phyloP scores from a whole-genome alignment of 2,113 vertebrate genomes.

The Thymallus thymallus region DNA sequence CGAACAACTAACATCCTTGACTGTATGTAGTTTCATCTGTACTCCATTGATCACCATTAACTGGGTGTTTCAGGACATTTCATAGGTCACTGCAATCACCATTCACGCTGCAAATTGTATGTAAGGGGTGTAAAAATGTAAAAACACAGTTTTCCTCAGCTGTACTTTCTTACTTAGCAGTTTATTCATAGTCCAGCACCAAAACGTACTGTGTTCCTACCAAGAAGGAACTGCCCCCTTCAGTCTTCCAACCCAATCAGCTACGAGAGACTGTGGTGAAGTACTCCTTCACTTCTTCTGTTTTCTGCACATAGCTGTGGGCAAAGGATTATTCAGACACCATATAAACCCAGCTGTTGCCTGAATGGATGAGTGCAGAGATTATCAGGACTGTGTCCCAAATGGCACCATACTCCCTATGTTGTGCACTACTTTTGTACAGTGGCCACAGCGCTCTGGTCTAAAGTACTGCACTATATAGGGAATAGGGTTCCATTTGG shows the following conservation, averaged over 20 bases:
- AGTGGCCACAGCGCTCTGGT: too few species aligned
- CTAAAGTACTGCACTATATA: too few species aligned
- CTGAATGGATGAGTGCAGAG: conserved; percentile 4
- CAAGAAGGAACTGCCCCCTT: background rate
- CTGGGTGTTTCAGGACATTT: background rate
- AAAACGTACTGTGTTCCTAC: too few species aligned
- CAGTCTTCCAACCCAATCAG: too few species aligned
- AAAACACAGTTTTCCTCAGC: too few species aligned
- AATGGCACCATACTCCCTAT: too few species aligned
- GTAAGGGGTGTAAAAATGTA: too few species aligned
- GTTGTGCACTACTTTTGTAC: too few species aligned
- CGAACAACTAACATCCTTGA: background rate
- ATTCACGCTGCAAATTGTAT: background rate
- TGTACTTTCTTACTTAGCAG: too few species aligned
- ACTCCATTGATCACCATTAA: background rate
- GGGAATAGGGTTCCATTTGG: too few species aligned
- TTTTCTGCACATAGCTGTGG: background rate
- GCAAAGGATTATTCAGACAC: conserved; percentile 7
- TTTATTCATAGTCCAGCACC: too few species aligned
- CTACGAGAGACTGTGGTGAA: background rate
- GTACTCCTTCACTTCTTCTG: background rate
- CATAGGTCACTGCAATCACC: background rate
- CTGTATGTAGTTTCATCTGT: background rate
- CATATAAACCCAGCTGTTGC: conserved; percentile 12
- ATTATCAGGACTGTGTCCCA: background rate